Conservation (phyloP, 2,888 invertebrate species). For the Andricus quercusramuli region DNA sequence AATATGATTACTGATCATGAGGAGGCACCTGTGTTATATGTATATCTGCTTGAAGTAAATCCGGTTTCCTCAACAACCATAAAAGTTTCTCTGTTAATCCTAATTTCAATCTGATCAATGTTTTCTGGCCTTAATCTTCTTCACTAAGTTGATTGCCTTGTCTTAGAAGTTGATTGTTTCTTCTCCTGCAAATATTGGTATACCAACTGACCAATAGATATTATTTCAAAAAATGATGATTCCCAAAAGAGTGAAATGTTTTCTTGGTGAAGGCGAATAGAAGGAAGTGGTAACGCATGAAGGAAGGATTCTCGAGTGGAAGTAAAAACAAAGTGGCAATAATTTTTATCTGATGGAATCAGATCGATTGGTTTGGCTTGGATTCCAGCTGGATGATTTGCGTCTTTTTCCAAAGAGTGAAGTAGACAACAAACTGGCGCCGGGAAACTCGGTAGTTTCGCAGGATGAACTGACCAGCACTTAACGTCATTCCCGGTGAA, state of each 20-base stretch:
- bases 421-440: background rate
- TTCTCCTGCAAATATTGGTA: too few relatives aligned
- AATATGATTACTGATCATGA: conserved; percentile 79
- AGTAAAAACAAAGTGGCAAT: background rate
- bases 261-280: background rate
- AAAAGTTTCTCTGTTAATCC: conserved; percentile 71
- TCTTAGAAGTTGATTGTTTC: background rate
- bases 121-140: conserved; percentile 21
- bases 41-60: conserved; percentile 54
- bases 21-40: conserved; percentile 49
- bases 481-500: conserved; percentile 21
- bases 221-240: too few relatives aligned
- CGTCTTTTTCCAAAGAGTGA: background rate
- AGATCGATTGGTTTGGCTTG: background rate
- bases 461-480: conserved; percentile 19
- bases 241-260: background rate
- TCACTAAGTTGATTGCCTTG: background rate
- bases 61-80: conserved; percentile 70
- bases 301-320: background rate
- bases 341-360: background rate
- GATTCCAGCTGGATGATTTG: conserved; percentile 2
- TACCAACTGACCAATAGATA: too few relatives aligned
- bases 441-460: background rate
- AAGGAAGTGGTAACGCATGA: background rate
- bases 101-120: conserved; percentile 68